phyloP scores from a whole-genome alignment of 2,888 invertebrate species.

The Microctonus brassicae region DNA sequence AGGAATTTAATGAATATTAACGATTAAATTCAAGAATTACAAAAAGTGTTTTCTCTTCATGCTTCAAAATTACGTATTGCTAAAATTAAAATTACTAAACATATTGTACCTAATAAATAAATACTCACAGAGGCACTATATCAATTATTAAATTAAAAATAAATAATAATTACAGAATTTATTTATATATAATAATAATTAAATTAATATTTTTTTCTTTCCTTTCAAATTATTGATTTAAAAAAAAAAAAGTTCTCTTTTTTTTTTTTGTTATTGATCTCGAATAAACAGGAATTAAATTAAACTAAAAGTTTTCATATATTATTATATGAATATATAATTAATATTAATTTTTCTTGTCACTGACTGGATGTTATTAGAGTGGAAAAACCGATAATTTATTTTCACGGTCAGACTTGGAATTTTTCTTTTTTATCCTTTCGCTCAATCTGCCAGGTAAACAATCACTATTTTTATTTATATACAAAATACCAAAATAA shows the following conservation, averaged over 20 bases:
- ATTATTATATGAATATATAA: slow-evolving; percentile 4
- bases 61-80: too few relatives aligned
- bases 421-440: neutral
- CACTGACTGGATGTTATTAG: slow-evolving; percentile 26
- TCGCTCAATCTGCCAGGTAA: neutral
- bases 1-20: neutral
- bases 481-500: too few relatives aligned
- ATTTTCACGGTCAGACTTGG: neutral
- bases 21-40: neutral
- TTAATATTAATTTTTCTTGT: neutral
- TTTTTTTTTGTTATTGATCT: neutral
- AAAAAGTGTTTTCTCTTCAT: too few relatives aligned
- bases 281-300: neutral
- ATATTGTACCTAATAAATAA: too few relatives aligned
- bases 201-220: too few relatives aligned
- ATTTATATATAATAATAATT: too few relatives aligned
- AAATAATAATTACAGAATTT: neutral
- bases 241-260: neutral
- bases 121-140: too few relatives aligned
- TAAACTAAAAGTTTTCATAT: too few relatives aligned
- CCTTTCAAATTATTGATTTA: too few relatives aligned
- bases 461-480: neutral
- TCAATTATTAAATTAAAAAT: too few relatives aligned
- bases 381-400: slow-evolving; percentile 28
- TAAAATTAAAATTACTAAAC: too few relatives aligned